Conservation (phyloP, 2,113 vertebrate species). For the Dicentrarchus labrax region DNA sequence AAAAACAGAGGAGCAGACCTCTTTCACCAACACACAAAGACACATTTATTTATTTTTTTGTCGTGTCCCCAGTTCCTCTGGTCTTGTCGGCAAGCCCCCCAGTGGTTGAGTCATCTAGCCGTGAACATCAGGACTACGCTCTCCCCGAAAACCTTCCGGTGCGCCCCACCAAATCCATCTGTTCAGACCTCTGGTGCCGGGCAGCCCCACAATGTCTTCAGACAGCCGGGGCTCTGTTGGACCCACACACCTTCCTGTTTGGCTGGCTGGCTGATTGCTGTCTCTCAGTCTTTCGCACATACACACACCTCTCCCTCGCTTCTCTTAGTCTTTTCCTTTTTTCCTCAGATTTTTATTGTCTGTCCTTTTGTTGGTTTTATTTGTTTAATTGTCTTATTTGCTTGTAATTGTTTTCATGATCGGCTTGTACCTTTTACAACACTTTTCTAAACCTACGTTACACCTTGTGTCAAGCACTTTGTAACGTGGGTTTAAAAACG, state of each 20-base stretch:
- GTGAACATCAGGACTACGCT: slow-evolving; percentile 74
- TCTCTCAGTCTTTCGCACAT: slow-evolving; percentile 18
- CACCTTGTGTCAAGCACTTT: too few relatives aligned
- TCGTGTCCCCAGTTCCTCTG: background rate
- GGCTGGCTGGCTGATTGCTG: slow-evolving; percentile 35
- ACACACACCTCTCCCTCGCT: background rate
- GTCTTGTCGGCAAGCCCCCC: slow-evolving; percentile 11
- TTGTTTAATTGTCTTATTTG: too few relatives aligned
- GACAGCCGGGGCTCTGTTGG: slow-evolving; percentile 43
- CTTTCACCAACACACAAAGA: background rate
- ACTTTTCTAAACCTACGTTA: too few relatives aligned
- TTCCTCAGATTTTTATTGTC: too few relatives aligned
- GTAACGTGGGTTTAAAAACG: too few relatives aligned
- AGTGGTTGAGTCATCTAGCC: slow-evolving; percentile 61
- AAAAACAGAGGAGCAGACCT: background rate
- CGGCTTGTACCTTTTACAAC: too few relatives aligned
- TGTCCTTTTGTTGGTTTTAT: too few relatives aligned
- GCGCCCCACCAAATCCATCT: slow-evolving; percentile 74
- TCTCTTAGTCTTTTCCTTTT: background rate
- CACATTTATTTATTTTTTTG: background rate
- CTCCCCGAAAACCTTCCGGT: slow-evolving; percentile 64
- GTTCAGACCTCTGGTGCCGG: slow-evolving; percentile 66
- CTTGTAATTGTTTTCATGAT: too few relatives aligned
- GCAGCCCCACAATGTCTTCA: slow-evolving; percentile 28
- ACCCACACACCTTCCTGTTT: slow-evolving; percentile 49